These are phyloP conservation scores for Hemichromis elongatus DNA, from an alignment of 2,113 vertebrate genomes.

Conservation along the genomic window DNA sequence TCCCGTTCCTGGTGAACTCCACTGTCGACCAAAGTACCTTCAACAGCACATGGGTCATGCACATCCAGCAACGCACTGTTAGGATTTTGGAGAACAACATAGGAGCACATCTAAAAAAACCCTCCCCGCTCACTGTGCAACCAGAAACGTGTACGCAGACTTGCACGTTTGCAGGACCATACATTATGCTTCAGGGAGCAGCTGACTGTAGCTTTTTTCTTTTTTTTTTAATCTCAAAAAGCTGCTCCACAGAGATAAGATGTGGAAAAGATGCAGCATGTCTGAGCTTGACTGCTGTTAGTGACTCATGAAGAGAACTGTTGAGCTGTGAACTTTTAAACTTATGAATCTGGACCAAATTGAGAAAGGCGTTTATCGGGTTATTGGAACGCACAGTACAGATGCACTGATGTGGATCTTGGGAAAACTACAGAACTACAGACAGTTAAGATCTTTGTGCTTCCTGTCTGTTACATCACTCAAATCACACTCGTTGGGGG, in stretches of 20 bases:
- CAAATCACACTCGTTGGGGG: background rate
- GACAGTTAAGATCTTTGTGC: slow-evolving; percentile 15
- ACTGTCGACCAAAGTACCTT: background rate
- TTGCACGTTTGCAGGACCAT: background rate
- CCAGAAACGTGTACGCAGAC: background rate
- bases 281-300: slow-evolving; percentile 1
- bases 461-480: slow-evolving; percentile 18
- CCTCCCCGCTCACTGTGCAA: background rate
- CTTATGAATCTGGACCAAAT: background rate
- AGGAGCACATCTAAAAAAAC: background rate
- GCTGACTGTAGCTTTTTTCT: background rate
- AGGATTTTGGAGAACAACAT: background rate
- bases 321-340: slow-evolving; percentile 9
- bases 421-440: background rate
- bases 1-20: background rate
- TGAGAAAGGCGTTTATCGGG: background rate
- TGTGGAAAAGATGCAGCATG: slow-evolving; percentile 8
- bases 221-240: background rate
- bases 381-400: background rate
- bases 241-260: background rate
- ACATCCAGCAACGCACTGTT: background rate
- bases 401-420: background rate
- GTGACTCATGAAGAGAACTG: background rate
- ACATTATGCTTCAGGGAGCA: background rate
- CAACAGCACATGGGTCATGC: background rate